Evolutionary conservation across 92 coral and sea anemone genomes (phyloP).

Genomic region (Epizoanthus rinbou): DNA sequence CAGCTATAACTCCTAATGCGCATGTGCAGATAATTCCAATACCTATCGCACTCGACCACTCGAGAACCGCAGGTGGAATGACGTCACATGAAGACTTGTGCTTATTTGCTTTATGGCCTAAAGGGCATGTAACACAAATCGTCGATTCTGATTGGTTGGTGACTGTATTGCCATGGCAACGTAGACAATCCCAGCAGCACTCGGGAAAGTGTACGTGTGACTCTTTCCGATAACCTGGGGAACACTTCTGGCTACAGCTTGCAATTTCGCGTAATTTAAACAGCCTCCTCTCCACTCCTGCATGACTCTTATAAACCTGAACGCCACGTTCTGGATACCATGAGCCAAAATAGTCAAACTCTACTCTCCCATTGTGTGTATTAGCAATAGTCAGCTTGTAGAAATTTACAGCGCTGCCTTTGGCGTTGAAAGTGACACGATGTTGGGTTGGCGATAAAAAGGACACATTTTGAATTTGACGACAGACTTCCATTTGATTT

Average conservation of each 20-base stretch:
- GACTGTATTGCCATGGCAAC: constrained; percentile 71
- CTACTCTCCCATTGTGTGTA: constrained; percentile 22
- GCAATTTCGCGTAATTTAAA: constrained; percentile 32
- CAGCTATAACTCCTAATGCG: constrained; percentile 55
- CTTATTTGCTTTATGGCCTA: constrained; percentile 61
- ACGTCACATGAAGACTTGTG: constrained; percentile 65
- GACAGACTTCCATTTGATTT: constrained; percentile 47
- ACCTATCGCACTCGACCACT: constrained; percentile 59
- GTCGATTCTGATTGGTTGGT: constrained; percentile 65
- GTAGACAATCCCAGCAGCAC: constrained; percentile 86
- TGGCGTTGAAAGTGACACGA: constrained; percentile 61
- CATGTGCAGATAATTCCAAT: constrained; percentile 54
- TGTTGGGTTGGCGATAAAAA: constrained; percentile 72
- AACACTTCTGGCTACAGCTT: constrained; percentile 59
- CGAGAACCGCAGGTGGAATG: constrained; percentile 56
- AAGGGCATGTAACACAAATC: constrained; percentile 67
- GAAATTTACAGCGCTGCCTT: constrained; percentile 61
- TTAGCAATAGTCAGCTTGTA: constrained; percentile 54
- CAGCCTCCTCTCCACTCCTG: constrained; percentile 26
- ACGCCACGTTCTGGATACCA: constrained; percentile 60
- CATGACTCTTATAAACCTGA: not conserved
- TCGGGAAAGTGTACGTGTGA: constrained; percentile 67
- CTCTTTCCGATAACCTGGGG: constrained; percentile 64
- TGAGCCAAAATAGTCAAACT: constrained; percentile 54
- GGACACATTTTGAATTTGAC: constrained; percentile 54